Evolutionary conservation across 2,888 invertebrate species (phyloP).

Genomic region (Syrista parreyssii): DNA sequence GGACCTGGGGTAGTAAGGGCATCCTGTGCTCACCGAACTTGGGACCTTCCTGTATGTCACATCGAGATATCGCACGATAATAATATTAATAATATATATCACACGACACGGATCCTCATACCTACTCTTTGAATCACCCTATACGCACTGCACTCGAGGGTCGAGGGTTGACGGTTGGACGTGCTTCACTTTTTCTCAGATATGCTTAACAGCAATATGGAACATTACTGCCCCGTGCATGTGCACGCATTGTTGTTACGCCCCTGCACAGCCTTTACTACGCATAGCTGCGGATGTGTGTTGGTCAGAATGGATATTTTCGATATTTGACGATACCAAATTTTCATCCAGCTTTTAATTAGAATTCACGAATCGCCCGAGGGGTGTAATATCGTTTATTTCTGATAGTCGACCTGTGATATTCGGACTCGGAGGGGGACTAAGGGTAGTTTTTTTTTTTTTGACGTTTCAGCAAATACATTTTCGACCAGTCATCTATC

Average conservation of each 20-base stretch:
- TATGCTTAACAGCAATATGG: neutral
- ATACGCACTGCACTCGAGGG: neutral
- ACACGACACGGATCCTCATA: neutral
- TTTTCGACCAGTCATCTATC: neutral
- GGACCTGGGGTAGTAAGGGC: neutral
- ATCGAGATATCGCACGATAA: neutral
- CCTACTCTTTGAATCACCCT: neutral
- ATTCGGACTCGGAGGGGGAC: neutral
- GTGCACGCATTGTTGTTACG: neutral
- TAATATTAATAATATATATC: neutral
- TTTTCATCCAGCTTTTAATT: constrained; percentile 17
- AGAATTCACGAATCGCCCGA: neutral
- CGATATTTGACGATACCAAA: constrained; percentile 20
- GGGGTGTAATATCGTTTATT: constrained; percentile 14
- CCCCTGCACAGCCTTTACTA: neutral
- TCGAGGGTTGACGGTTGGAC: too few species aligned
- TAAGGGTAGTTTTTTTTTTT: neutral
- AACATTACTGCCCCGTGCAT: neutral
- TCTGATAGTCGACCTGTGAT: neutral
- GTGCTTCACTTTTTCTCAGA: neutral
- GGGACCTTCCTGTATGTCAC: neutral
- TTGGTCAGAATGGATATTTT: constrained; percentile 2
- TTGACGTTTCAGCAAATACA: neutral
- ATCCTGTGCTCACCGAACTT: neutral
- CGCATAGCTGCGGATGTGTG: neutral